Conservation (phyloP, 2,113 vertebrate genomes). For the Pimephales promelas region DNA sequence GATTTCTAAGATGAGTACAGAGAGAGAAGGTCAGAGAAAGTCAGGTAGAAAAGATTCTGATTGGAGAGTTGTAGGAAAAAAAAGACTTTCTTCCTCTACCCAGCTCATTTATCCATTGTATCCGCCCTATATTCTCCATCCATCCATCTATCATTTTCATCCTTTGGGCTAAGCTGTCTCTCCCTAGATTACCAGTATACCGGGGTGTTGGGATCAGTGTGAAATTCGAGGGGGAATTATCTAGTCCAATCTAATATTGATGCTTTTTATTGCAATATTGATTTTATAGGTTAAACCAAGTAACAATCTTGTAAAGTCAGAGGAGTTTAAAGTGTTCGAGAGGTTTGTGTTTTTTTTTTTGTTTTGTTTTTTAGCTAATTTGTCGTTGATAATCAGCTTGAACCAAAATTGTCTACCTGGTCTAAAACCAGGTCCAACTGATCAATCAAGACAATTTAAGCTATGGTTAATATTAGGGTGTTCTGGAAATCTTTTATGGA, state of each 20-base stretch:
- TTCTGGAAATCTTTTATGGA: not conserved
- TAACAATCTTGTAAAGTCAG: not conserved
- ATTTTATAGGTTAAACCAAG: not conserved
- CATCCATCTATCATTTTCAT: conserved; percentile 17
- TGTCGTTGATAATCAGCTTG: no score
- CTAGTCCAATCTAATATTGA: not conserved
- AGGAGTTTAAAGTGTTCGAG: not conserved
- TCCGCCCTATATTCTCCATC: conserved; percentile 7
- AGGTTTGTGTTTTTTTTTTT: not conserved
- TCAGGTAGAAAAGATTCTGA: not conserved
- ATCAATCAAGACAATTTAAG: not conserved
- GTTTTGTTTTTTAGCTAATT: no score
- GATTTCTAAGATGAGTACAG: not conserved
- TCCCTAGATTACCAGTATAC: not conserved
- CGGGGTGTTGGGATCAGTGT: not conserved
- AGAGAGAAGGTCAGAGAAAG: conserved; percentile 29
- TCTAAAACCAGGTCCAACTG: not conserved
- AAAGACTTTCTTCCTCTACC: not conserved
- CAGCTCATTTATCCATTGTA: conserved; percentile 34
- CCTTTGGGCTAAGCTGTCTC: conserved; percentile 16
- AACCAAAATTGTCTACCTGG: no score
- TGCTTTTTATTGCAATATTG: not conserved
- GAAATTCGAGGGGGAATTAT: not conserved
- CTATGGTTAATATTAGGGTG: not conserved
- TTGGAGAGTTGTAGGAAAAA: conserved; percentile 17